A percentile compares a stretch with the other conserved stretches of the same genome.
Evolutionary conservation across 2,888 invertebrate genomes (phyloP).

Genomic region (Nephrotoma guestfalica): DNA sequence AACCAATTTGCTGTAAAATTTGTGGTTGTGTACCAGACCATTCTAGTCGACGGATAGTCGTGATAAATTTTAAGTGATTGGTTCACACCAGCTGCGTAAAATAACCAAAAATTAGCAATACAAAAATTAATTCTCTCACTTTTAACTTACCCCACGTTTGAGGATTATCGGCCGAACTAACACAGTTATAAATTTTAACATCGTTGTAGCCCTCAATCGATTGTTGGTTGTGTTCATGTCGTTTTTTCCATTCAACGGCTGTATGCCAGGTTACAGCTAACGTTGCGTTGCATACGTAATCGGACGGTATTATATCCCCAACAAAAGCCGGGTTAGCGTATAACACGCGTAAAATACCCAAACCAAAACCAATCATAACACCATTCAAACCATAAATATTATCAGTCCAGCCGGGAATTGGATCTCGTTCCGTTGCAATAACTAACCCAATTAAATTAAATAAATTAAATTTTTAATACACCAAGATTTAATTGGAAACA

Average conservation of each 20-base stretch:
- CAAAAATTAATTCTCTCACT: background rate
- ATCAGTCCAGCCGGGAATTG: slow-evolving; percentile 18
- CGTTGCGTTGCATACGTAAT: slow-evolving; percentile 19
- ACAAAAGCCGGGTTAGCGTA: slow-evolving; percentile 5
- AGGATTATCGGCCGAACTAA: slow-evolving; percentile 4
- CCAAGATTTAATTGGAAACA: background rate
- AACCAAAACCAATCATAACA: slow-evolving; percentile 13
- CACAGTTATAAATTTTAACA: slow-evolving; percentile 6
- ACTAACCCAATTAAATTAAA: slow-evolving; percentile 7
- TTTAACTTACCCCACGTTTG: slow-evolving; percentile 6
- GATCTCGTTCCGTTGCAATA: slow-evolving; percentile 18
- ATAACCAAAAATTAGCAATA: background rate
- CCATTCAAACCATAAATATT: slow-evolving; percentile 18
- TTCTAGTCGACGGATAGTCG: slow-evolving; percentile 10
- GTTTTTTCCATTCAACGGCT: background rate
- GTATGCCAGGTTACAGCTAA: slow-evolving; percentile 18
- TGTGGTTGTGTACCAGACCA: slow-evolving; percentile 14
- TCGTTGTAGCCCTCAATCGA: background rate
- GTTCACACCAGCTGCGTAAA: background rate
- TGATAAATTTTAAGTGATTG: background rate
- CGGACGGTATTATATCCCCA: slow-evolving; percentile 18
- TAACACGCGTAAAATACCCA: slow-evolving; percentile 16
- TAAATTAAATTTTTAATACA: background rate
- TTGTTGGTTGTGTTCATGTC: background rate
- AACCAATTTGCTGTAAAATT: slow-evolving; percentile 12